Conservation (phyloP, 2,113 vertebrate genomes). For the Piprites chloris region DNA sequence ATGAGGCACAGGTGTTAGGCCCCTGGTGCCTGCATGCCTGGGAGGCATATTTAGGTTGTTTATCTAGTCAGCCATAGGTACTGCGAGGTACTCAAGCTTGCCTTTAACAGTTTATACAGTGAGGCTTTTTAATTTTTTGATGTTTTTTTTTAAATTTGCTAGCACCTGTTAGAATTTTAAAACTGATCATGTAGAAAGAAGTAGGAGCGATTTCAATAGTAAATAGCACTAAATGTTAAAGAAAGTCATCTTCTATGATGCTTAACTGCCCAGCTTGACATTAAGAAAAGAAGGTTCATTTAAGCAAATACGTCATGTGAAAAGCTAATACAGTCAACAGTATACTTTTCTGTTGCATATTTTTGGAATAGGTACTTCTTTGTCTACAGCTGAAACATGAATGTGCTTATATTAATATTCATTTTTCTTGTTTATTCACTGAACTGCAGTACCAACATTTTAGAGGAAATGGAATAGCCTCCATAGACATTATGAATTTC, state of each 20-base stretch:
- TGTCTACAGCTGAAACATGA: constrained; percentile 71
- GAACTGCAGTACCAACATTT: constrained; percentile 77
- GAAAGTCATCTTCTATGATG: constrained; percentile 72
- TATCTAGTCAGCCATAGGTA: constrained; percentile 82
- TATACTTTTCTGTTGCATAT: constrained; percentile 55
- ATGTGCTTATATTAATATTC: constrained; percentile 76
- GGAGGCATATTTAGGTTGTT: constrained; percentile 85
- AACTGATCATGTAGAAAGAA: constrained; percentile 79
- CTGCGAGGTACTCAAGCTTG: constrained; percentile 78
- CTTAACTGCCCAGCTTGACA: constrained; percentile 72
- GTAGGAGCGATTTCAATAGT: constrained; percentile 70
- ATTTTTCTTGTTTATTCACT: constrained; percentile 80
- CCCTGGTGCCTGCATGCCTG: constrained; percentile 80
- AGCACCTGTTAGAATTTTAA: constrained; percentile 83
- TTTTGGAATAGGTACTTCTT: constrained; percentile 71
- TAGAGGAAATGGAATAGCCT: constrained; percentile 80
- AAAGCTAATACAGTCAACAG: constrained; percentile 60
- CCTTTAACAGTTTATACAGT: constrained; percentile 80
- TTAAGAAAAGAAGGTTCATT: constrained; percentile 73
- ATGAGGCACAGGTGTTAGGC: constrained; percentile 87
- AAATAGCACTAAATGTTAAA: constrained; percentile 75
- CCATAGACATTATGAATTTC: constrained; percentile 83
- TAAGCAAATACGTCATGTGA: constrained; percentile 65
- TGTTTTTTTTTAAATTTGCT: constrained; percentile 75
- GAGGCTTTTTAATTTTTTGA: constrained; percentile 73